Evolutionary conservation across 2,888 invertebrate genomes (phyloP).

Genomic region (Andrena camellia): DNA sequence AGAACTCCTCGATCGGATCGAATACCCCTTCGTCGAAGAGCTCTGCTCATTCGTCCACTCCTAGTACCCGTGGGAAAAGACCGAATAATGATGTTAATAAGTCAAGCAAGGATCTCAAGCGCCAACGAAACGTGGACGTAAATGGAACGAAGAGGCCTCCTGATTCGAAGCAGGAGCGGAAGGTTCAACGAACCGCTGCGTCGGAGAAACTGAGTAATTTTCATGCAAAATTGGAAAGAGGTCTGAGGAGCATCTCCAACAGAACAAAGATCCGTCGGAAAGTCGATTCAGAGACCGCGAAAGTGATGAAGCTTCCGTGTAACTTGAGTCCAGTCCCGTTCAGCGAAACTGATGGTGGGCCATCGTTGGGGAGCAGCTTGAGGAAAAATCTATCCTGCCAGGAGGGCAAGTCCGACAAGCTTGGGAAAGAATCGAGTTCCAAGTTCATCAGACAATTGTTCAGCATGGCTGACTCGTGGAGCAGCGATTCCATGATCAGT

Average conservation of each 20-base stretch:
- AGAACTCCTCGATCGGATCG: constrained; percentile 13
- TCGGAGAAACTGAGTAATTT: constrained; percentile 58
- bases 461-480: constrained; percentile 77
- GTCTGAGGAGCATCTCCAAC: constrained; percentile 62
- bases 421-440: constrained; percentile 55
- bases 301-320: background rate
- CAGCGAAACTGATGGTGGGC: background rate
- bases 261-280: constrained; percentile 32
- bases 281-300: background rate
- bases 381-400: constrained; percentile 17
- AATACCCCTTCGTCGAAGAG: constrained; percentile 3
- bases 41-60: background rate
- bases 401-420: constrained; percentile 56
- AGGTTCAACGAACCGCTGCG: background rate
- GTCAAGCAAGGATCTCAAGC: background rate
- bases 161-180: constrained; percentile 5
- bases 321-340: background rate
- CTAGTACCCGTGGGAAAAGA: background rate
- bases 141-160: constrained; percentile 8
- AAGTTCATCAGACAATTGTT: constrained; percentile 75
- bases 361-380: background rate
- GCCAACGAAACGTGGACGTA: background rate
- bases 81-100: background rate
- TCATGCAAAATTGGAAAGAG: constrained; percentile 67
- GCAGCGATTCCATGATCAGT: constrained; percentile 75